Percentiles rank a stretch among this genome's conserved stretches.
Evolutionary conservation across 2,888 invertebrate species (phyloP).

Genomic region (Hoplodrina blanda): DNA sequence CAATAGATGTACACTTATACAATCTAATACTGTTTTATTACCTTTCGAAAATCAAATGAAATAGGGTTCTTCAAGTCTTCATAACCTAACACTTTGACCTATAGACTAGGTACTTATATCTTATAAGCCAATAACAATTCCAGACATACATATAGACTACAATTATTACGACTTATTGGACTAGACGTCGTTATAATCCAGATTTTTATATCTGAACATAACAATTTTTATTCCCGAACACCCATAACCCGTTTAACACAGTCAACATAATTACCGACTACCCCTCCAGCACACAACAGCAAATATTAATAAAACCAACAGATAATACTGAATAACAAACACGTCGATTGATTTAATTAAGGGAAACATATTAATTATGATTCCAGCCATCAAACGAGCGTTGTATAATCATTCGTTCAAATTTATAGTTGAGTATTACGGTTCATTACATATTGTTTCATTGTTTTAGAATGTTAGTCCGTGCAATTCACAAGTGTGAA

Average conservation of each 20-base stretch:
- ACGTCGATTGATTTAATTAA: conserved; percentile 32
- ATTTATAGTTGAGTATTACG: conserved; percentile 26
- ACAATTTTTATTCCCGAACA: conserved; percentile 12
- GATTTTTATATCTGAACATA: conserved; percentile 13
- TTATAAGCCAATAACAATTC: neutral
- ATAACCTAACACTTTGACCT: too few relatives aligned
- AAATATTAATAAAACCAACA: conserved; percentile 51
- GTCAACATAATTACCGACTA: conserved; percentile 14
- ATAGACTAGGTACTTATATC: too few relatives aligned
- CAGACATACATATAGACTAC: neutral
- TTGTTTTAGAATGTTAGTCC: conserved; percentile 29
- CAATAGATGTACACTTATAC: too few relatives aligned
- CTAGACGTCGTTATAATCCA: neutral
- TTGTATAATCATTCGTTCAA: conserved; percentile 30
- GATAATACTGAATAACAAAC: conserved; percentile 24
- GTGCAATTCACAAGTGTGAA: neutral
- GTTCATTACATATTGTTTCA: conserved; percentile 33
- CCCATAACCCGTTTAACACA: neutral
- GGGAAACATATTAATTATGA: conserved; percentile 37
- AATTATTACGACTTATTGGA: conserved; percentile 8
- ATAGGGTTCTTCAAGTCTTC: too few relatives aligned
- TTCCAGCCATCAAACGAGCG: conserved; percentile 31
- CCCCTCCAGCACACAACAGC: conserved; percentile 1
- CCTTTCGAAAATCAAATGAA: too few relatives aligned
- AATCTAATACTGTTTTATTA: too few relatives aligned